Conservation (phyloP, 1,140 invertebrate genomes). For the Plutomurus gul region DNA sequence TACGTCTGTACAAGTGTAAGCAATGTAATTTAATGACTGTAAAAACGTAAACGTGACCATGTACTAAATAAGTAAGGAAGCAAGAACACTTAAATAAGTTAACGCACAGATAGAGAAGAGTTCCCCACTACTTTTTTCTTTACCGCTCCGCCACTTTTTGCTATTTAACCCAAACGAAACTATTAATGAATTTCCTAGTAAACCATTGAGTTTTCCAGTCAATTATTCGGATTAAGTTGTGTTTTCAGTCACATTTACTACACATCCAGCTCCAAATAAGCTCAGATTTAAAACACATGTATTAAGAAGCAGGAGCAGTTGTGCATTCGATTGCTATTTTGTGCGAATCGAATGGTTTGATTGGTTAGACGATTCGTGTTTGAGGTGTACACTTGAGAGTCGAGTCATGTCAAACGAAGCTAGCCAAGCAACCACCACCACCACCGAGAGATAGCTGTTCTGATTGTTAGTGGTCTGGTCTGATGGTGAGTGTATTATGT, state of each 20-base stretch:
- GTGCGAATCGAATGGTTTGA: background rate
- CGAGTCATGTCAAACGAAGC: background rate
- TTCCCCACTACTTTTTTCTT: background rate
- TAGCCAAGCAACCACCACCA: too few relatives aligned
- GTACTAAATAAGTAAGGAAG: background rate
- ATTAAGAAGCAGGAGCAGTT: too few relatives aligned
- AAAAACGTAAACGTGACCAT: slow-evolving; percentile 22
- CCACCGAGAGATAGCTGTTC: too few relatives aligned
- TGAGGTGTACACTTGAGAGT: background rate
- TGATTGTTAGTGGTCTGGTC: too few relatives aligned
- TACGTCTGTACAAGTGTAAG: too few relatives aligned
- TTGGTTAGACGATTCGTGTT: background rate
- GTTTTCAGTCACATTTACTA: too few relatives aligned
- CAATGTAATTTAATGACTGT: background rate
- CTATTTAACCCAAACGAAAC: slow-evolving; percentile 8
- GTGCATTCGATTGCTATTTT: too few relatives aligned
- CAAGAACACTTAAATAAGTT: slow-evolving; percentile 10
- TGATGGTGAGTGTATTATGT: too few relatives aligned
- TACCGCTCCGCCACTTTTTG: background rate
- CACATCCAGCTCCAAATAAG: too few relatives aligned
- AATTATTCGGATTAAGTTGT: too few relatives aligned
- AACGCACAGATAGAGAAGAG: background rate
- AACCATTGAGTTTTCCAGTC: background rate
- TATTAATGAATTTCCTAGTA: background rate
- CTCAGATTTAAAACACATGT: too few relatives aligned